A percentile compares a stretch with the other conserved stretches of the same genome.
Evolutionary conservation across 2,113 vertebrate species (phyloP).

Genomic region (Willisornis vidua): DNA sequence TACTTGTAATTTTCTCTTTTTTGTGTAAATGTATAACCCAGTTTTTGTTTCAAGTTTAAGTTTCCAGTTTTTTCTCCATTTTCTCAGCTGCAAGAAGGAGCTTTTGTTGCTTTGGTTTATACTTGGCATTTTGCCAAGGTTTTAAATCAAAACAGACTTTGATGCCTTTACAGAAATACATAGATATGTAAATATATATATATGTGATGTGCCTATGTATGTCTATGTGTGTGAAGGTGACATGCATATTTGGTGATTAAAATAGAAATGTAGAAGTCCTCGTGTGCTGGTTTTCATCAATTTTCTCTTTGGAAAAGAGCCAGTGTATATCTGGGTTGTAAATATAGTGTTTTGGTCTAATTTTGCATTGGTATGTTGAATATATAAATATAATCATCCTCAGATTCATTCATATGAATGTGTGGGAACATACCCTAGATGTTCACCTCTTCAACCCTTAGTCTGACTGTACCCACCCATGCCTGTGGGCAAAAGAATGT

Average conservation of each 20-base stretch:
- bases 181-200: neutral
- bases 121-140: no score
- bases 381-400: neutral
- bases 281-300: neutral
- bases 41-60: no score
- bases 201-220: neutral
- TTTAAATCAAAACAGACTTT: neutral
- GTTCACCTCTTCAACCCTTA: neutral
- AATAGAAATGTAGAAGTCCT: neutral
- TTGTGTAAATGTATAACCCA: no score
- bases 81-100: no score
- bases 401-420: neutral
- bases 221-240: neutral
- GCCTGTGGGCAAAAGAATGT: neutral
- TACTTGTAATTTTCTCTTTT: no score
- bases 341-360: neutral
- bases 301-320: neutral
- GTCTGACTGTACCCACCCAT: neutral
- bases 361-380: neutral
- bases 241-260: neutral
- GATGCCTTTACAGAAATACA: neutral
- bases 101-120: no score
- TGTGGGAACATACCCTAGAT: neutral
- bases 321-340: neutral
- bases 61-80: no score